Base-by-base conservation (phyloP, 2,797 vertebrate species). In the Falco concolor region DNA sequence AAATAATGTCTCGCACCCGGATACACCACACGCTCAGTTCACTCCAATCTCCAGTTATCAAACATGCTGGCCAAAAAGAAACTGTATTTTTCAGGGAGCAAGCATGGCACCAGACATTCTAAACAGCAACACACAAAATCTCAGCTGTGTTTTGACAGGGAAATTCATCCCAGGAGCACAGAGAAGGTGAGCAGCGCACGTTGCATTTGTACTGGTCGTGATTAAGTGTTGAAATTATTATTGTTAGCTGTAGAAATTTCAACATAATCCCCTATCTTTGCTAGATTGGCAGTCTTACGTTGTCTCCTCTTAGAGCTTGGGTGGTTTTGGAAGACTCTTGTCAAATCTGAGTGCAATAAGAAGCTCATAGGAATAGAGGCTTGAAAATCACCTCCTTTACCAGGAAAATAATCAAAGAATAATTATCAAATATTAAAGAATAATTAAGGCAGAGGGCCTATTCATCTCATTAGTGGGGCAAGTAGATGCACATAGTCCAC, bases 201-300 rank as follows among this genome's bases (percentile, higher is more conserved):
- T 0, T 8, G 65, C 6, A 16, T 27, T 45, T 8, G 24, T 1
- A 6, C 19, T 1, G 49, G 19, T 8, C 1, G 1, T 13, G 10
- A 56, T 30, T 1, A 23, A 21, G 18, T 5, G 11, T 0, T 65
- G 70, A 32, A 63, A 84, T 56, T 20, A 38, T 30, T 16, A 45
- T 7, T 2, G 0, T 18, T 4, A n/a, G 40, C 8, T 38, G 49
- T 68, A 60, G 14, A 18, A 42, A 45, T 13, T 20, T 56, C 57
- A n/a, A 16, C 16, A n/a, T 14, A 6, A 2, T 1, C 3, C 16
- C 47, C 40, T 4, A 0, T 50, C 47, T 90, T 59, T 49, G 20
- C 16, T 10, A n/a, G 21, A 16, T 40, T 4, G 36, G 28, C 1
- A 5, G 30, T 8, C 25, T 56, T 32, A 18, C 42, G 36, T 24